Conservation (phyloP, 2,797 vertebrate species). For the Sebastes steindachneri region DNA sequence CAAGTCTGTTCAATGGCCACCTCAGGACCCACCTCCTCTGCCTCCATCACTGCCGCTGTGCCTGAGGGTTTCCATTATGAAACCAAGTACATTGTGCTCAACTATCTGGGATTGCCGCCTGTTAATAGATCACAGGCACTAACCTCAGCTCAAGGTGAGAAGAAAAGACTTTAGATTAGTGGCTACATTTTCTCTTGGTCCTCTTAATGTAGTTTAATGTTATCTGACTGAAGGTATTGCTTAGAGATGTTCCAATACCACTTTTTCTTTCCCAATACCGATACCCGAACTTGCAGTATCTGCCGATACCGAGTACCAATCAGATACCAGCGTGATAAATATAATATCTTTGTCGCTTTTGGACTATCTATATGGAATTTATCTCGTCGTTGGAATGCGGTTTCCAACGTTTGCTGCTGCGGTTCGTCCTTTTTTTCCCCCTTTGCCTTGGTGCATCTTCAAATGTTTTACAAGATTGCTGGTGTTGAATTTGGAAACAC, state of each 20-base stretch:
- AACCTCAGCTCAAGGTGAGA: constrained; percentile 83
- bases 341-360: too few relatives aligned
- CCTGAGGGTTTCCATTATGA: constrained; percentile 95
- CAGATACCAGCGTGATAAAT: too few relatives aligned
- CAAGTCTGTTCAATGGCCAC: constrained; percentile 78
- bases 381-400: too few relatives aligned
- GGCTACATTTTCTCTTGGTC: neutral
- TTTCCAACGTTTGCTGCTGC: too few relatives aligned
- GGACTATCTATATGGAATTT: too few relatives aligned
- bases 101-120: constrained; percentile 89
- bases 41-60: constrained; percentile 83
- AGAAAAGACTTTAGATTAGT: neutral
- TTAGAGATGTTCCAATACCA: neutral
- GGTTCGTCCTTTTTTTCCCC: too few relatives aligned
- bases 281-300: too few relatives aligned
- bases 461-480: too few relatives aligned
- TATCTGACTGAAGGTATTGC: neutral
- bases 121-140: constrained; percentile 69
- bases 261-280: too few relatives aligned
- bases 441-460: too few relatives aligned
- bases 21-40: constrained; percentile 76
- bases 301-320: too few relatives aligned
- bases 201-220: neutral
- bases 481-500: too few relatives aligned
- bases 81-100: constrained; percentile 94